phyloP scores from a whole-genome alignment of 2,888 invertebrate genomes.

The Caenorhabditis uteleia region DNA sequence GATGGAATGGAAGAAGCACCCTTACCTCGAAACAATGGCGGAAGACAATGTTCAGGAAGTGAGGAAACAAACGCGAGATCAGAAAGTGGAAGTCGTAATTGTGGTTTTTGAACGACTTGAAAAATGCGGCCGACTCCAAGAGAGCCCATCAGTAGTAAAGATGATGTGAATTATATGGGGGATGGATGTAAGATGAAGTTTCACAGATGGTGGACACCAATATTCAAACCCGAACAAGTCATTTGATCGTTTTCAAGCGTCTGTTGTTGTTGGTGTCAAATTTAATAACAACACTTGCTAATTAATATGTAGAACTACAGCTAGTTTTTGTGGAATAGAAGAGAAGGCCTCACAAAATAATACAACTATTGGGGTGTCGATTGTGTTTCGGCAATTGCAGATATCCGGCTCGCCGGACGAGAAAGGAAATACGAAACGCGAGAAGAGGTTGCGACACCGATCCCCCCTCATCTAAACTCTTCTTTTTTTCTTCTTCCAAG shows the following conservation, averaged over 20 bases:
- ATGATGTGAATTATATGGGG: too few species aligned
- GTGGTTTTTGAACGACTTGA: constrained; percentile 55
- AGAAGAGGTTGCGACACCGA: constrained; percentile 40
- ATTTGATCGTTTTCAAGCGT: too few species aligned
- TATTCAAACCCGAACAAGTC: too few species aligned
- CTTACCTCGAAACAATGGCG: constrained; percentile 45
- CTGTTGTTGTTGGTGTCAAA: too few species aligned
- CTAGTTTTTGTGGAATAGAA: too few species aligned
- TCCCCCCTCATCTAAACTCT: constrained; percentile 29
- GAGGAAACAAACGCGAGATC: constrained; percentile 52
- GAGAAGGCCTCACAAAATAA: constrained; percentile 12
- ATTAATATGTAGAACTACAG: too few species aligned
- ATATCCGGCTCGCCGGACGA: constrained; percentile 30
- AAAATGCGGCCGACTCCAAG: constrained; percentile 56
- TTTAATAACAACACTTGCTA: too few species aligned
- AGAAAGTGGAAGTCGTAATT: constrained; percentile 45
- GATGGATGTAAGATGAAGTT: too few species aligned
- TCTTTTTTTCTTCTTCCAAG: constrained; percentile 21
- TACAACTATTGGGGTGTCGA: constrained; percentile 28
- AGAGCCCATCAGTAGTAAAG: constrained; percentile 49
- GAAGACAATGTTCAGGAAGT: constrained; percentile 51
- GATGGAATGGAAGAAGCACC: too few species aligned
- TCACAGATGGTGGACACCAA: too few species aligned
- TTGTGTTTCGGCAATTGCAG: constrained; percentile 30
- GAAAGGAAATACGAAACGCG: constrained; percentile 44